Conservation (phyloP, 1,140 invertebrate genomes). For the Papilio dardanus region DNA sequence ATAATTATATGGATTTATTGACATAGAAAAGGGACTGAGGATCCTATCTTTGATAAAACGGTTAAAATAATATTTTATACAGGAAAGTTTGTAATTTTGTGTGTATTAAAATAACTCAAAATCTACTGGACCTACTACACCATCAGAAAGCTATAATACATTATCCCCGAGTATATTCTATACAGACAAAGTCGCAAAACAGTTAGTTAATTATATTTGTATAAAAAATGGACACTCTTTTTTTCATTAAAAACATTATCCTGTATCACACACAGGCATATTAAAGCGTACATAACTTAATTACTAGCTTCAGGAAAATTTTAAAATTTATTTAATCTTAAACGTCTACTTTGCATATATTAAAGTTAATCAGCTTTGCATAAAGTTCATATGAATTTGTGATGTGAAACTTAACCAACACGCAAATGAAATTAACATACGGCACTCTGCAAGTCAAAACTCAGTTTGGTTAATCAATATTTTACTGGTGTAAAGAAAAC, state of each 20-base stretch:
- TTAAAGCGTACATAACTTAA: not conserved
- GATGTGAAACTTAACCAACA: slow-evolving; percentile 21
- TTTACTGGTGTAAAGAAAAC: not conserved
- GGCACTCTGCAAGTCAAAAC: slow-evolving; percentile 1
- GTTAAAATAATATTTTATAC: no score
- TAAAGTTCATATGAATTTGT: slow-evolving; percentile 27
- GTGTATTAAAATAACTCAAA: no score
- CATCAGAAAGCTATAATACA: no score
- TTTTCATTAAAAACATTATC: not conserved
- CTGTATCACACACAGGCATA: not conserved
- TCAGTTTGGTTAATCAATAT: slow-evolving; percentile 10
- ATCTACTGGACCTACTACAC: no score
- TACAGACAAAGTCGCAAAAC: no score
- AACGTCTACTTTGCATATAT: slow-evolving; percentile 22
- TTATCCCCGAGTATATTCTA: no score
- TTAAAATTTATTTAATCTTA: slow-evolving; percentile 20
- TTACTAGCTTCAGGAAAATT: not conserved
- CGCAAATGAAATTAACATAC: slow-evolving; percentile 20
- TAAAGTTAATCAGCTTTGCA: slow-evolving; percentile 22
- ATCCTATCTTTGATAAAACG: no score
- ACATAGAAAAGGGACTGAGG: no score
- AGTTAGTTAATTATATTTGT: no score
- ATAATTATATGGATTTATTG: no score
- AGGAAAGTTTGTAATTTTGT: no score
- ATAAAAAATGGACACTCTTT: slow-evolving; percentile 25